Percentiles rank a stretch among this genome's conserved stretches.
These are phyloP conservation scores for Eptesicus fuscus DNA, from an alignment of 2,113 vertebrate species.

Conservation along the genomic window DNA sequence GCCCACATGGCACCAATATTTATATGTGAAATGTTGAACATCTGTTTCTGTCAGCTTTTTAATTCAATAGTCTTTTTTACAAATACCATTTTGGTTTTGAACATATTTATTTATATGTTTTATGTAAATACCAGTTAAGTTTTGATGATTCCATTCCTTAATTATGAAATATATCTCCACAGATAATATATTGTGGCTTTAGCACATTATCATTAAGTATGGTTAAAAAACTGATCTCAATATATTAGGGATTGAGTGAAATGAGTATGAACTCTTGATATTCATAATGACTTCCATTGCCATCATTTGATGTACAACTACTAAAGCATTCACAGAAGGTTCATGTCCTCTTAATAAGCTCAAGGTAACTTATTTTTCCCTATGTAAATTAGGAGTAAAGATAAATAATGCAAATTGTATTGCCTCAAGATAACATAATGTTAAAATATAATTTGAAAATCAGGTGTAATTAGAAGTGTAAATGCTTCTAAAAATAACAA, in stretches of 20 bases:
- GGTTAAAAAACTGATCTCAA: background rate
- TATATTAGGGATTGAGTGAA: background rate
- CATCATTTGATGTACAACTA: background rate
- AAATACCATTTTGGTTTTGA: conserved; percentile 16
- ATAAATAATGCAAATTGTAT: background rate
- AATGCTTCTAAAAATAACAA: background rate
- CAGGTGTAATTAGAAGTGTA: background rate
- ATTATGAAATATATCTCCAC: background rate
- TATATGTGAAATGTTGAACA: background rate
- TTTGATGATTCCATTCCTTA: background rate
- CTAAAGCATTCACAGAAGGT: background rate
- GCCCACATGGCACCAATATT: background rate
- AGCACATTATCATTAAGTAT: background rate
- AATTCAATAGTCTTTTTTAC: background rate
- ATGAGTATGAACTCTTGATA: background rate
- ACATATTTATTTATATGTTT: conserved; percentile 18
- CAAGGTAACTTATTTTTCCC: background rate
- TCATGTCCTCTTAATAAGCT: background rate
- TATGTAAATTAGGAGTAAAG: background rate
- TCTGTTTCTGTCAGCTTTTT: background rate
- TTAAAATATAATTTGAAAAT: background rate
- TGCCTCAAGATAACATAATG: background rate
- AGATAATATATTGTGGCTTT: background rate
- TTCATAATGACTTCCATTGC: background rate
- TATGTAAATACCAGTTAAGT: background rate